These are phyloP conservation scores for Sylvilagus bachmani DNA, from an alignment of 2,113 vertebrate genomes.

Conservation along the genomic window DNA sequence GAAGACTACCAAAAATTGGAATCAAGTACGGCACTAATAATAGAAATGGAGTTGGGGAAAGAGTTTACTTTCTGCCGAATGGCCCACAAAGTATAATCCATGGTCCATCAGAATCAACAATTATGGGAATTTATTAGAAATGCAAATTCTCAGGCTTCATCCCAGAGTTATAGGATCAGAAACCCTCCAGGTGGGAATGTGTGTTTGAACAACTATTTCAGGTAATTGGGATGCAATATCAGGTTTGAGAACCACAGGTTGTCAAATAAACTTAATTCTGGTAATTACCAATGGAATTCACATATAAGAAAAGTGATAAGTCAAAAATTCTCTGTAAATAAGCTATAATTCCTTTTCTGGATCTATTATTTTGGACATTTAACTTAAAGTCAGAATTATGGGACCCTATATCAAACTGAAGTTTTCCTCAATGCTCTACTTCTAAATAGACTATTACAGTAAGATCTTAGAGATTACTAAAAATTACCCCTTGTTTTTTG, in stretches of 20 bases:
- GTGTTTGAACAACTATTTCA: background rate
- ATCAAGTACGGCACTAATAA: background rate
- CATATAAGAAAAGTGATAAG: background rate
- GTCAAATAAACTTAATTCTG: background rate
- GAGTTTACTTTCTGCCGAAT: background rate
- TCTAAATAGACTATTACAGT: background rate
- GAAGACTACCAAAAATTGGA: background rate
- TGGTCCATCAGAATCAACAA: background rate
- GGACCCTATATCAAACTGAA: background rate
- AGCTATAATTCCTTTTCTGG: background rate
- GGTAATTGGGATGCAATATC: background rate
- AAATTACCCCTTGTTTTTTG: background rate
- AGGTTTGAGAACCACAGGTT: background rate
- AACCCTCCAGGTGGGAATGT: background rate
- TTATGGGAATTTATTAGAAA: background rate
- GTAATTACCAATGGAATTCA: background rate
- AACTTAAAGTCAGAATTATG: conserved; percentile 39
- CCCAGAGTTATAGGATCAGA: background rate
- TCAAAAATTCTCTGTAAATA: background rate
- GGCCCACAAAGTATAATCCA: background rate
- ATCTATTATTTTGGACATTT: conserved; percentile 29
- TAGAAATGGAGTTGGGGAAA: background rate
- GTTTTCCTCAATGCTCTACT: background rate
- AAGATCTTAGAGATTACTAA: background rate
- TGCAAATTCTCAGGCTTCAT: background rate